phyloP scores from a whole-genome alignment of 2,888 invertebrate species.

The Thera britannica region DNA sequence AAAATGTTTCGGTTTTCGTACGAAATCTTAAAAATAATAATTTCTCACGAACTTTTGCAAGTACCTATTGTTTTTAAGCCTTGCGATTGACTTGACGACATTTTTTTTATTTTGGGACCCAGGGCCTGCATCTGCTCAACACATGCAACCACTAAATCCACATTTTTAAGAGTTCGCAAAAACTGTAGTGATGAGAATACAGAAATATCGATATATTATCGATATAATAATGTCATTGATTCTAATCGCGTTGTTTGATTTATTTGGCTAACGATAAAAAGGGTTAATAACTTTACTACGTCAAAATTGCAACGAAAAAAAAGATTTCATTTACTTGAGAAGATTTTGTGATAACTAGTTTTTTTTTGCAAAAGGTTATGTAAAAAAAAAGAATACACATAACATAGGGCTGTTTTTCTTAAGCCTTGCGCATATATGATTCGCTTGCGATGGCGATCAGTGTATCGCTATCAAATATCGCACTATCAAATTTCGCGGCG shows the following conservation, averaged over 20 bases:
- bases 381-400: too few relatives aligned
- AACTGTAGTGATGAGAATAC: conserved; percentile 55
- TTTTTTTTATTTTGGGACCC: conserved; percentile 58
- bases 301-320: too few relatives aligned
- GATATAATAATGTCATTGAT: conserved; percentile 19
- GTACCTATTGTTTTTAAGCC: conserved; percentile 64
- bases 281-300: too few relatives aligned
- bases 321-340: too few relatives aligned
- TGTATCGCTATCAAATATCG: too few relatives aligned
- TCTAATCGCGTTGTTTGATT: neutral
- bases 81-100: conserved; percentile 57
- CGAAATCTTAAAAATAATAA: conserved; percentile 1
- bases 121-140: conserved; percentile 73
- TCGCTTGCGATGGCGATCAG: too few relatives aligned
- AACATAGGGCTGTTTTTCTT: too few relatives aligned
- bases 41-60: conserved; percentile 36
- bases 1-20: neutral
- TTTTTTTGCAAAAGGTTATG: too few relatives aligned
- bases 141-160: conserved; percentile 72
- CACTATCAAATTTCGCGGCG: too few relatives aligned
- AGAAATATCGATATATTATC: conserved; percentile 32
- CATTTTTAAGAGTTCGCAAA: conserved; percentile 69
- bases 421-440: too few relatives aligned
- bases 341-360: too few relatives aligned
- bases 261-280: too few relatives aligned